These are phyloP conservation scores for Trichacis sp. DNA, from an alignment of 2,888 invertebrate species.

Conservation along the genomic window DNA sequence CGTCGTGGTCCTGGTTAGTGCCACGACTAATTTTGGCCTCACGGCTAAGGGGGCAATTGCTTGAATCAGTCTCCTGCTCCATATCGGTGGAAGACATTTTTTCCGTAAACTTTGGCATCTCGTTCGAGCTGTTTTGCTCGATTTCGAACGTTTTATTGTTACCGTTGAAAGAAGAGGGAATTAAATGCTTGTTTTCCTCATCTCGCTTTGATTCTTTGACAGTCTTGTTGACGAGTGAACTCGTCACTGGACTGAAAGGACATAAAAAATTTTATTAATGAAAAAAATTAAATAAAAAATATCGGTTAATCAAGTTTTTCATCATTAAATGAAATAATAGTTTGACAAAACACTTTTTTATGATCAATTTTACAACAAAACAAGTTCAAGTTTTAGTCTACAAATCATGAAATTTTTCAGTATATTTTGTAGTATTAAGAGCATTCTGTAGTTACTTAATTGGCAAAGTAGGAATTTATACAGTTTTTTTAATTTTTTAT, in stretches of 20 bases:
- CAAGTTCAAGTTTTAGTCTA: too few species aligned
- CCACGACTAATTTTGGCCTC: constrained; percentile 18
- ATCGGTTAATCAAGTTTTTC: too few species aligned
- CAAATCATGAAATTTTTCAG: too few species aligned
- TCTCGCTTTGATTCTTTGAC: constrained; percentile 22
- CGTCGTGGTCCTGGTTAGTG: constrained; percentile 27
- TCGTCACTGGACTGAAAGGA: not conserved
- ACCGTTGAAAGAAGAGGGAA: constrained; percentile 31
- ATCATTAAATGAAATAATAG: too few species aligned
- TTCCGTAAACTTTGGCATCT: constrained; percentile 39
- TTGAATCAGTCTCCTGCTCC: constrained; percentile 30
- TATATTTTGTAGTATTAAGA: too few species aligned
- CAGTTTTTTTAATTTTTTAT: too few species aligned
- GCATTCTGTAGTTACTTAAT: too few species aligned
- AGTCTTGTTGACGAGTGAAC: constrained; percentile 7
- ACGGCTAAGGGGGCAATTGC: constrained; percentile 14
- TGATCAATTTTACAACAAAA: too few species aligned
- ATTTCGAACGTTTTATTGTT: constrained; percentile 26
- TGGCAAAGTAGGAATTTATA: too few species aligned
- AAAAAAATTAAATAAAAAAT: too few species aligned
- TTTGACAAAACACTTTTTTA: too few species aligned
- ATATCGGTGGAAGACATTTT: constrained; percentile 31
- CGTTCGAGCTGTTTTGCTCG: constrained; percentile 23
- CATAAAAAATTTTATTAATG: not conserved
- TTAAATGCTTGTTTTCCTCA: constrained; percentile 32